A percentile compares a stretch with the other conserved stretches of the same genome.
Evolutionary conservation across 2,113 vertebrate genomes (phyloP).

Genomic region (Hyperoodon ampullatus): DNA sequence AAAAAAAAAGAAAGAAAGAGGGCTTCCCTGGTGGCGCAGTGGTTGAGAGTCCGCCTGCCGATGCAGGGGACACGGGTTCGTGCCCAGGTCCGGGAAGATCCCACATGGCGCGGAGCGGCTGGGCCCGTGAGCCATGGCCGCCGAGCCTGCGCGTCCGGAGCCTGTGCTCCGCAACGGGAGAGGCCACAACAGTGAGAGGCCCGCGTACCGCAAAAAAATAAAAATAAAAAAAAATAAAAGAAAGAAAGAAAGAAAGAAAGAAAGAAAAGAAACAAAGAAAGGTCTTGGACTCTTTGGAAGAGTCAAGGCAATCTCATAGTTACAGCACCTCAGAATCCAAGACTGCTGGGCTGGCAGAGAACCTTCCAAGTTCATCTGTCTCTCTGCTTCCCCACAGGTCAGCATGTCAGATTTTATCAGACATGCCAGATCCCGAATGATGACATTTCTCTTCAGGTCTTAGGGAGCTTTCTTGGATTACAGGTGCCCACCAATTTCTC

Average conservation of each 20-base stretch:
- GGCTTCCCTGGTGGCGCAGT: no score
- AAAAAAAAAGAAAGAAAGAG: not conserved
- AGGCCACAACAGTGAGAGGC: no score
- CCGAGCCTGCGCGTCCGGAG: no score
- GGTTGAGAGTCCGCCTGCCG: no score
- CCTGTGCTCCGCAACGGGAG: no score
- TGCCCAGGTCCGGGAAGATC: no score
- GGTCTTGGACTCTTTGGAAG: not conserved
- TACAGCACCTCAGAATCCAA: not conserved
- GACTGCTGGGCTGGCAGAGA: not conserved
- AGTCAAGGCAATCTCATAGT: not conserved
- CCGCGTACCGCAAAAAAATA: no score
- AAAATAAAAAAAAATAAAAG: no score
- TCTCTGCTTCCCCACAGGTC: slow-evolving; percentile 13
- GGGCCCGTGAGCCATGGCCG: no score
- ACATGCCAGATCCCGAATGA: not conserved
- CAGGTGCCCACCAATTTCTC: not conserved
- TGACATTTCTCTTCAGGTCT: not conserved
- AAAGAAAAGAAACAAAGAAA: not conserved
- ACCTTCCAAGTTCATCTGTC: not conserved
- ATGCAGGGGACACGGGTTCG: no score
- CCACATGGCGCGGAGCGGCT: no score
- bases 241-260: no score
- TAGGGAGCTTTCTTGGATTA: not conserved
- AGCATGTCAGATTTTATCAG: not conserved